Conservation (phyloP, 2,888 invertebrate genomes). For the Blastobasis adustella region DNA sequence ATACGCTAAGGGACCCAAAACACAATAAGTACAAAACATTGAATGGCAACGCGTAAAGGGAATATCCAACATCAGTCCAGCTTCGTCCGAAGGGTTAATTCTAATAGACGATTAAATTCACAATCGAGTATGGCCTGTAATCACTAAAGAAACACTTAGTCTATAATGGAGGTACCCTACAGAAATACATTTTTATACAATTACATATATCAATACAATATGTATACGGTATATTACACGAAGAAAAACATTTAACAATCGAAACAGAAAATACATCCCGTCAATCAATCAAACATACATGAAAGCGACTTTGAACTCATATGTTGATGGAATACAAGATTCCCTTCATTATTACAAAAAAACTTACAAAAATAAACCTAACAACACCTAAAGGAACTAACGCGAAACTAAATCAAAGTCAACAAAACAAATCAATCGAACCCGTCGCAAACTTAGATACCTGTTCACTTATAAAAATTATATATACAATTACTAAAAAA, state of each 20-base stretch:
- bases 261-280: constrained; percentile 18
- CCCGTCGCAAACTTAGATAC: constrained; percentile 30
- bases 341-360: neutral
- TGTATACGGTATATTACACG: constrained; percentile 56
- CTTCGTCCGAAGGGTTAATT: constrained; percentile 37
- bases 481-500: constrained; percentile 51
- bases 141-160: constrained; percentile 62
- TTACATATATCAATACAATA: constrained; percentile 46
- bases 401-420: constrained; percentile 26
- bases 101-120: constrained; percentile 60
- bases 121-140: constrained; percentile 61
- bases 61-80: constrained; percentile 46
- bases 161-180: constrained; percentile 46
- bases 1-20: constrained; percentile 26
- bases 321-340: constrained; percentile 28
- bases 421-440: constrained; percentile 37
- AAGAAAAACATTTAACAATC: constrained; percentile 39
- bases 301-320: constrained; percentile 46
- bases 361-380: constrained; percentile 15
- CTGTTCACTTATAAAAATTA: constrained; percentile 27
- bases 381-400: constrained; percentile 44
- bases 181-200: constrained; percentile 52
- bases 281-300: constrained; percentile 14
- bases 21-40: constrained; percentile 34
- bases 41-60: constrained; percentile 22